These are phyloP conservation scores for Crocodylus rhombifer DNA, from an alignment of 2,797 vertebrate genomes.

Conservation along the genomic window DNA sequence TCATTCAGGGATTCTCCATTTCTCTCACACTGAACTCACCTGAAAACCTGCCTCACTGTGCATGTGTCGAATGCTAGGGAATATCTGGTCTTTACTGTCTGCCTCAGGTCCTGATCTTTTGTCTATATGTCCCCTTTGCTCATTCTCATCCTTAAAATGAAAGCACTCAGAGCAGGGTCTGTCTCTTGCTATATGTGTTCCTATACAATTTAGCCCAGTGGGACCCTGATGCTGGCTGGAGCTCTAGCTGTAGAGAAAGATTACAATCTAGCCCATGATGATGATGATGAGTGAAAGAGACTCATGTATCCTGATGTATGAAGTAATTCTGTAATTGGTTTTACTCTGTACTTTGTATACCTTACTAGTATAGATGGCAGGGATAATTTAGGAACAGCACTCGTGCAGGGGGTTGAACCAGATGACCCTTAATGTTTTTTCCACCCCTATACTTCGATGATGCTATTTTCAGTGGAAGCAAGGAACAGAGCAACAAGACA, in stretches of 20 bases:
- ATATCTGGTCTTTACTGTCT: background rate
- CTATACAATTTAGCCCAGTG: background rate
- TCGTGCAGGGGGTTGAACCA: no score
- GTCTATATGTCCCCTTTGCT: background rate
- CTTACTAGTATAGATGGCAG: no score
- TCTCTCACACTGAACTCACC: background rate
- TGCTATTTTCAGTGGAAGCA: background rate
- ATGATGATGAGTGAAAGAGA: background rate
- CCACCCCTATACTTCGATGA: no score
- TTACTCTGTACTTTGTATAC: background rate
- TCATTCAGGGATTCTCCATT: background rate
- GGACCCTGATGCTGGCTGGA: background rate
- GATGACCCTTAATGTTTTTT: no score
- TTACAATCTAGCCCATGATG: background rate
- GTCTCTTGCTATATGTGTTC: background rate
- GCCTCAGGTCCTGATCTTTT: background rate
- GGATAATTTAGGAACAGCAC: no score
- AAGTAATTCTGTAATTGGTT: background rate
- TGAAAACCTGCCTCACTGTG: background rate
- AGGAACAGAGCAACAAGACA: background rate
- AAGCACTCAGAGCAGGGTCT: background rate
- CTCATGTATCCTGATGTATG: background rate
- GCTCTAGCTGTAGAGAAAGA: background rate
- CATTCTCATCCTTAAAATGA: background rate
- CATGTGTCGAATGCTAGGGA: background rate